Evolutionary conservation across 2,113 vertebrate species (phyloP).

Genomic region (Gyps fulvus): DNA sequence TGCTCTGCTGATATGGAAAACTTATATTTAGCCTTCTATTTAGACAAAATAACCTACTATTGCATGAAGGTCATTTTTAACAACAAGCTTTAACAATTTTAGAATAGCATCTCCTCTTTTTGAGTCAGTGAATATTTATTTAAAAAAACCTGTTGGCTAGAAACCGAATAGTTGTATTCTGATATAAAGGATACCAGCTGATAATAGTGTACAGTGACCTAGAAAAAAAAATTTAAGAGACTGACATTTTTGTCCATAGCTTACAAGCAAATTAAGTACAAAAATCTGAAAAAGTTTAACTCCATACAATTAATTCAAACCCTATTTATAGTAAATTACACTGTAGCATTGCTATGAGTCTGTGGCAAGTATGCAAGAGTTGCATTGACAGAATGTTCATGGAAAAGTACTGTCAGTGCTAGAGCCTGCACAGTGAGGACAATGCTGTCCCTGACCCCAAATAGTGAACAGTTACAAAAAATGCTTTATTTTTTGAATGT

Average conservation of each 20-base stretch:
- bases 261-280: background rate
- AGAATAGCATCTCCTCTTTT: background rate
- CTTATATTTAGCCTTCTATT: background rate
- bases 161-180: background rate
- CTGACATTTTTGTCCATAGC: background rate
- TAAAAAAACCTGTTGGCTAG: background rate
- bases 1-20: background rate
- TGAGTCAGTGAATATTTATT: background rate
- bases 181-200: background rate
- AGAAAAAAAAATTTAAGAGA: background rate
- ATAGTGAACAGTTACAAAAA: background rate
- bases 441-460: background rate
- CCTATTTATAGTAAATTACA: background rate
- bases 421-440: background rate
- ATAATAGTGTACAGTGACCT: background rate
- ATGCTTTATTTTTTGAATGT: background rate
- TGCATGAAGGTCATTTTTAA: constrained; percentile 40
- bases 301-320: background rate
- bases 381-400: background rate
- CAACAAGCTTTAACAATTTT: background rate
- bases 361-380: background rate
- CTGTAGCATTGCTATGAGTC: background rate
- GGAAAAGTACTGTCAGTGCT: background rate
- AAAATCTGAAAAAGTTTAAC: background rate
- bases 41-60: constrained; percentile 24